Evolutionary conservation across 2,888 invertebrate genomes (phyloP).

Genomic region (Tipula vernalis): DNA sequence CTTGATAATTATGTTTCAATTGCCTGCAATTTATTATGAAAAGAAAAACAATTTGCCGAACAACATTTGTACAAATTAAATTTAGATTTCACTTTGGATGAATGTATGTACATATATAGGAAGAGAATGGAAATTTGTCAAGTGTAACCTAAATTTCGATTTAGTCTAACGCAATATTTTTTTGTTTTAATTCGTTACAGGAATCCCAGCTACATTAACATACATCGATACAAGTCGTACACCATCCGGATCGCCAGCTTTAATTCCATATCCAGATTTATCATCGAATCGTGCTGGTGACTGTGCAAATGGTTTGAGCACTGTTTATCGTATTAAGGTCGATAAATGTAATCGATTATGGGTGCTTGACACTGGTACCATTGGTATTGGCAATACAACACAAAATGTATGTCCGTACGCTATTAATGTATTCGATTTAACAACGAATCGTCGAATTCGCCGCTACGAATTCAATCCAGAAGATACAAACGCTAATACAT

Average conservation of each 20-base stretch:
- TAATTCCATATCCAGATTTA: conserved; percentile 69
- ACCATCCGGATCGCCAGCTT: conserved; percentile 54
- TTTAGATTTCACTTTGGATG: background rate
- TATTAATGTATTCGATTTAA: conserved; percentile 62
- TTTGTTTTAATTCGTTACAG: conserved; percentile 32
- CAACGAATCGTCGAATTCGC: conserved; percentile 55
- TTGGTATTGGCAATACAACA: conserved; percentile 64
- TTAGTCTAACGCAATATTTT: background rate
- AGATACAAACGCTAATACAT: conserved; percentile 63
- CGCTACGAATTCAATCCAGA: conserved; percentile 55
- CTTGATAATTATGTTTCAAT: background rate
- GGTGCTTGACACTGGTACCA: conserved; percentile 73
- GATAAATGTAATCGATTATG: conserved; percentile 69
- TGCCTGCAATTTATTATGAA: background rate
- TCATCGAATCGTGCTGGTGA: conserved; percentile 61
- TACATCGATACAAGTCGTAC: conserved; percentile 58
- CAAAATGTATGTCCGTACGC: conserved; percentile 70
- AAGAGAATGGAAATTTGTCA: background rate
- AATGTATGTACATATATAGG: background rate
- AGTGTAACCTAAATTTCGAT: background rate
- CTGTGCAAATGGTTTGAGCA: conserved; percentile 60
- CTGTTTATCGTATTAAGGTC: conserved; percentile 66
- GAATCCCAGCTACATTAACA: conserved; percentile 69
- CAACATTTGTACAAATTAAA: background rate
- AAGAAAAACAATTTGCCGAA: background rate